Conservation (phyloP, 2,888 invertebrate genomes). For the Escarpia spicata region DNA sequence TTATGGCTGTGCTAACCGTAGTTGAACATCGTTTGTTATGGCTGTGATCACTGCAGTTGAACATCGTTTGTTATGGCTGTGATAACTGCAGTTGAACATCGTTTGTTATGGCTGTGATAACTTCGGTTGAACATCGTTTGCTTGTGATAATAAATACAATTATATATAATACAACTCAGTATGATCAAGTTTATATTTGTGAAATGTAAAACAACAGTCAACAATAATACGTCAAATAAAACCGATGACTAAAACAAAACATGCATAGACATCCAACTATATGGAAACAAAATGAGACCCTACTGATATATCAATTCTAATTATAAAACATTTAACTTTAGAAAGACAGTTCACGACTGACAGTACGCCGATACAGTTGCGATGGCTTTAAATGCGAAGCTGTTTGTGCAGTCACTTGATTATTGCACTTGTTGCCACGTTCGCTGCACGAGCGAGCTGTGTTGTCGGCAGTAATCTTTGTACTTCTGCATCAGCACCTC, state of each 20-base stretch:
- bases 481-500: neutral
- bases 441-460: neutral
- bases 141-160: neutral
- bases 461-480: slow-evolving; percentile 4
- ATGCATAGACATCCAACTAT: too few relatives aligned
- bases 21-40: neutral
- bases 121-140: neutral
- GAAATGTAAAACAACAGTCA: neutral
- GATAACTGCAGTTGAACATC: neutral
- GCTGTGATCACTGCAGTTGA: neutral
- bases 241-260: too few relatives aligned
- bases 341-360: neutral
- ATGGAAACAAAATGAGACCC: too few relatives aligned
- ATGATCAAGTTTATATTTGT: neutral
- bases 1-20: neutral
- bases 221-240: neutral
- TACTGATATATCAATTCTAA: neutral
- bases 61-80: too few relatives aligned
- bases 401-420: neutral
- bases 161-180: neutral
- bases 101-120: neutral
- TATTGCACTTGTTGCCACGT: neutral
- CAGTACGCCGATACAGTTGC: neutral
- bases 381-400: neutral
- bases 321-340: too few relatives aligned